phyloP scores from a whole-genome alignment of 2,797 vertebrate genomes.

The Taenioides sp. region DNA sequence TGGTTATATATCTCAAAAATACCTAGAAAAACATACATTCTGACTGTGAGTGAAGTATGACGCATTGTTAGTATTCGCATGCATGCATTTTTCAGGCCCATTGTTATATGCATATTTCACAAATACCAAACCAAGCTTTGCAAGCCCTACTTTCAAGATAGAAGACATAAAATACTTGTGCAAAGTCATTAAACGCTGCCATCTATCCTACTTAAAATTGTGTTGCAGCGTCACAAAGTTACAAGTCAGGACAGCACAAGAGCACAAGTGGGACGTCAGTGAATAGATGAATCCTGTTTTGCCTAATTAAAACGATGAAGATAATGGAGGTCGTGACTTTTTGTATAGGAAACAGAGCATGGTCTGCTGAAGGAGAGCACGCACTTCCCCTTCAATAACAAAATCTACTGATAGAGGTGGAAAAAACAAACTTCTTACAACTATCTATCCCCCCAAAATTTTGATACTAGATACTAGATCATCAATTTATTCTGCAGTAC shows the following conservation, averaged over 20 bases:
- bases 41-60: background rate
- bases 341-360: conserved; percentile 57
- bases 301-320: conserved; percentile 51
- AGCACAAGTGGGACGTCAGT: conserved; percentile 19
- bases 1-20: too few species aligned
- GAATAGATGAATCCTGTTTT: conserved; percentile 47
- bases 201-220: background rate
- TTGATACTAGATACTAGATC: background rate
- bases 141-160: background rate
- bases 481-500: background rate
- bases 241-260: conserved; percentile 18
- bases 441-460: background rate
- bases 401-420: background rate
- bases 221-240: conserved; percentile 6
- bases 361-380: conserved; percentile 34
- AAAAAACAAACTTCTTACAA: background rate
- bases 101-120: background rate
- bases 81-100: background rate
- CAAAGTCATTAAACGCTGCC: conserved; percentile 15
- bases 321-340: conserved; percentile 57
- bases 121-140: background rate
- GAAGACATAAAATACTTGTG: background rate
- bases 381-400: conserved; percentile 27
- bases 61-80: background rate
- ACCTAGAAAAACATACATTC: too few species aligned